Evolutionary conservation across 2,888 invertebrate species (phyloP).

Genomic region (Elgonia sp.): DNA sequence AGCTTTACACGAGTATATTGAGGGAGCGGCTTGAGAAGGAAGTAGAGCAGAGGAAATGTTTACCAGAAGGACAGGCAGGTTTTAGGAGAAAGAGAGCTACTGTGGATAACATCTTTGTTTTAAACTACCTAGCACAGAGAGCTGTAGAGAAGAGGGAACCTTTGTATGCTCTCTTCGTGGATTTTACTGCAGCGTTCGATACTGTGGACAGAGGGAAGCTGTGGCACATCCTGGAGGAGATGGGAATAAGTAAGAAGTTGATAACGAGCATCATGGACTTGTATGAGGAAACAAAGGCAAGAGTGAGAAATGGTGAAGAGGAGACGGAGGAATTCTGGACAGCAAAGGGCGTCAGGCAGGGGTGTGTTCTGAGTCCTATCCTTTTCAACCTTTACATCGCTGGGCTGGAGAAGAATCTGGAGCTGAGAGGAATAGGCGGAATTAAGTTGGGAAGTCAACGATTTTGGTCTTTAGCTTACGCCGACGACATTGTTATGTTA

Average conservation of each 20-base stretch:
- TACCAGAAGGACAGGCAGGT: neutral
- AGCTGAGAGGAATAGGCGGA: neutral
- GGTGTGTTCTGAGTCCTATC: neutral
- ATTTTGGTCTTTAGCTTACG: neutral
- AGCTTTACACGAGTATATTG: neutral
- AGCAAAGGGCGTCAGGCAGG: neutral
- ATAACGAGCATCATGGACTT: neutral
- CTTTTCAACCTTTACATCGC: conserved; percentile 6
- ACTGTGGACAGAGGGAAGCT: neutral
- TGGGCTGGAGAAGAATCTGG: neutral
- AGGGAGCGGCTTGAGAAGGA: neutral
- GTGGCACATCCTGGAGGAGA: neutral
- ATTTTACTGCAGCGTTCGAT: neutral
- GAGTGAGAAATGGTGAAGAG: neutral
- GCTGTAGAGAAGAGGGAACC: neutral
- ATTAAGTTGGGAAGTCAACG: neutral
- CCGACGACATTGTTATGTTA: conserved; percentile 1
- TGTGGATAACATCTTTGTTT: neutral
- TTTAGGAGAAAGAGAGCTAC: neutral
- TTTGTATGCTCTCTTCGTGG: neutral
- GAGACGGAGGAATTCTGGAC: neutral
- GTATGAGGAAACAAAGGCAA: conserved; percentile 2
- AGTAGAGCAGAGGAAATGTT: neutral
- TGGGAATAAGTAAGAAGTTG: neutral
- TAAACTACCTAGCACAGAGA: neutral